A percentile compares a stretch with the other conserved stretches of the same genome.
Conservation (phyloP, 2,888 invertebrate genomes). For the Apomyelois bistriatella region DNA sequence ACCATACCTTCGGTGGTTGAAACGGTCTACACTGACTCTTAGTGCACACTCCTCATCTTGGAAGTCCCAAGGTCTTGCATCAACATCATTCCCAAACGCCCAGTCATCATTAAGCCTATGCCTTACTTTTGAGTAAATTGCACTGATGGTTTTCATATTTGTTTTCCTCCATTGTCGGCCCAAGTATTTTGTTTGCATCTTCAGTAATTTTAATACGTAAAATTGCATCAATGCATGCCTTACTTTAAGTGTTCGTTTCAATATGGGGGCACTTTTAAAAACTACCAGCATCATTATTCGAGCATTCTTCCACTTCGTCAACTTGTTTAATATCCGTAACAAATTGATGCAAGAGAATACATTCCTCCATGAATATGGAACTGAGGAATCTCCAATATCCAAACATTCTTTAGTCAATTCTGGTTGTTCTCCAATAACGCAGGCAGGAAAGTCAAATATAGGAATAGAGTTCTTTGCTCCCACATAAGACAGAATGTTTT, state of each 20-base stretch:
- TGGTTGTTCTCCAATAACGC: constrained; percentile 96
- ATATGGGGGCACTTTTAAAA: constrained; percentile 99
- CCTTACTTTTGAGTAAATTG: constrained; percentile 98
- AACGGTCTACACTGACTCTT: constrained; percentile 95
- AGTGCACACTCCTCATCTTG: constrained; percentile 98
- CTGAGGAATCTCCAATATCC: constrained; percentile 89
- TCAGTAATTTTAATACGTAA: constrained; percentile 97
- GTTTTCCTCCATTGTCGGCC: constrained; percentile 99
- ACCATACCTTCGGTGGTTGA: constrained; percentile 95
- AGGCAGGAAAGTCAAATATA: constrained; percentile 96
- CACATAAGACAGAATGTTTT: constrained; percentile 96
- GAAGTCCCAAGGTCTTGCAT: constrained; percentile 98
- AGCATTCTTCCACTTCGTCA: constrained; percentile 99
- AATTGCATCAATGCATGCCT: constrained; percentile 98
- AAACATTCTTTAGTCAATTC: constrained; percentile 95
- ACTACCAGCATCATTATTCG: constrained; percentile 99
- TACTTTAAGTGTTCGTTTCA: constrained; percentile 97
- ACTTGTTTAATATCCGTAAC: constrained; percentile 96
- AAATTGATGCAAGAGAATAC: constrained; percentile 98
- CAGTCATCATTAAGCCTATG: constrained; percentile 99
- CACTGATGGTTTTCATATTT: constrained; percentile 99
- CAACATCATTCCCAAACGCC: constrained; percentile 99
- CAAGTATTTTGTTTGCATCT: constrained; percentile 99
- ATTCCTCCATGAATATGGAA: constrained; percentile 97
- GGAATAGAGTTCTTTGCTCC: constrained; percentile 96